These are phyloP conservation scores for Gasteruption jaculator DNA, from an alignment of 2,888 invertebrate genomes.

Conservation along the genomic window DNA sequence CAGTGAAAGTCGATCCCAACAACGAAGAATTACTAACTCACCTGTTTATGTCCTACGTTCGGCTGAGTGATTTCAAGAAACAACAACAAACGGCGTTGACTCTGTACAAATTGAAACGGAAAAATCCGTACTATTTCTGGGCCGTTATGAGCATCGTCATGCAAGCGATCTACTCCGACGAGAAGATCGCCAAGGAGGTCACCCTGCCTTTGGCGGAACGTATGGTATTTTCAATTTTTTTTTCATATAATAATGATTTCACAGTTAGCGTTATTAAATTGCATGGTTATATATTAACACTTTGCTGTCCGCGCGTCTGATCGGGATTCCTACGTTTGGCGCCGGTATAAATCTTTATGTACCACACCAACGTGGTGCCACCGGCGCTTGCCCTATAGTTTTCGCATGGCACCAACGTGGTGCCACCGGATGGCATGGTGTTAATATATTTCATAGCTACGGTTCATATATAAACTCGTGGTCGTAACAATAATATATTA, in stretches of 20 bases:
- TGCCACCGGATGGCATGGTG: too few species aligned
- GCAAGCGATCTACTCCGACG: conserved; percentile 63
- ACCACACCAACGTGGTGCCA: too few species aligned
- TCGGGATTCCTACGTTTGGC: too few species aligned
- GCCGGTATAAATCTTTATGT: too few species aligned
- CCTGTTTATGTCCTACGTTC: conserved; percentile 93
- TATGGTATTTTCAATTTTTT: conserved; percentile 65
- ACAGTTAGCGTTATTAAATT: too few species aligned
- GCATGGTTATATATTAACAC: too few species aligned
- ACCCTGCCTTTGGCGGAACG: conserved; percentile 84
- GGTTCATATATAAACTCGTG: too few species aligned
- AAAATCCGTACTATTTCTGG: conserved; percentile 98
- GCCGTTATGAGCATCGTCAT: conserved; percentile 94
- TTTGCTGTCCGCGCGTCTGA: too few species aligned
- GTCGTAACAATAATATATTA: too few species aligned
- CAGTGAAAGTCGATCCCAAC: conserved; percentile 76
- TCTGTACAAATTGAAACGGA: conserved; percentile 85
- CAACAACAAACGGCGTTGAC: conserved; percentile 88
- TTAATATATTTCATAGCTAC: too few species aligned
- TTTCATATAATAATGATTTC: conserved; percentile 4
- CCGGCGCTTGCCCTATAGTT: too few species aligned
- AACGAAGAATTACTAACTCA: conserved; percentile 92
- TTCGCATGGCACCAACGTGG: too few species aligned
- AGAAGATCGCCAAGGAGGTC: conserved; percentile 58
- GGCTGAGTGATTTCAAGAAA: conserved; percentile 82